Conservation (phyloP, 2,797 vertebrate species). For the Xenentodon cancila region DNA sequence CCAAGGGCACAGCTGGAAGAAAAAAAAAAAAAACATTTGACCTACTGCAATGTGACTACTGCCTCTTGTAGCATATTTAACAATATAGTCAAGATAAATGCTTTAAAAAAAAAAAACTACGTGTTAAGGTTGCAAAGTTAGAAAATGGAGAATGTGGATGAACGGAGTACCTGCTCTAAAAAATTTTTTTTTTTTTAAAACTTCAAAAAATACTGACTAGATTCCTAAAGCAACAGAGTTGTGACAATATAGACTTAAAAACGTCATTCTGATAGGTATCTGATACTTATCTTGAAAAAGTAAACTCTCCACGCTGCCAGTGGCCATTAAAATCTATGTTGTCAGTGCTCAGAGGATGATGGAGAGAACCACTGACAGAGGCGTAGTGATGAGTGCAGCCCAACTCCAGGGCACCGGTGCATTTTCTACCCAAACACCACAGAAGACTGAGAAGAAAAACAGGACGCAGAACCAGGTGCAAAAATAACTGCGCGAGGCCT, state of each 20-base stretch:
- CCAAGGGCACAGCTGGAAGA: not conserved
- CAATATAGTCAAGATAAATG: not conserved
- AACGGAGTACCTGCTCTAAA: not conserved
- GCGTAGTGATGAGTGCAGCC: conserved; percentile 4
- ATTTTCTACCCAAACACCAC: conserved; percentile 8
- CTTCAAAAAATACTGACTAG: conserved; percentile 1
- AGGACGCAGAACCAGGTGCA: not conserved
- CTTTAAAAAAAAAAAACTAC: not conserved
- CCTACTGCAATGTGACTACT: not conserved
- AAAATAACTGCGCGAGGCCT: not conserved
- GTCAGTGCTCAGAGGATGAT: conserved; percentile 26
- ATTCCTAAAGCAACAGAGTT: conserved; percentile 19
- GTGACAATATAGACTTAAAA: conserved; percentile 1
- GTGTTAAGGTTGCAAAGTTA: not conserved
- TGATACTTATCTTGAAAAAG: conserved; percentile 18
- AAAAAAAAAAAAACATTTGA: conserved; percentile 5
- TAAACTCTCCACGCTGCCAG: conserved; percentile 35
- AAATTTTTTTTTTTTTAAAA: too few relatives aligned
- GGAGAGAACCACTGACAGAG: conserved; percentile 1
- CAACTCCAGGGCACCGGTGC: conserved; percentile 14
- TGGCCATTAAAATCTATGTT: conserved; percentile 22
- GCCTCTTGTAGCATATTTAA: too few relatives aligned
- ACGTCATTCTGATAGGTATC: conserved; percentile 22
- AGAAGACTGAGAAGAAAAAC: not conserved
- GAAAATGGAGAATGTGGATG: conserved; percentile 2